Evolutionary conservation across 2,797 vertebrate species (phyloP).

Genomic region (Gobionotothen gibberifrons): DNA sequence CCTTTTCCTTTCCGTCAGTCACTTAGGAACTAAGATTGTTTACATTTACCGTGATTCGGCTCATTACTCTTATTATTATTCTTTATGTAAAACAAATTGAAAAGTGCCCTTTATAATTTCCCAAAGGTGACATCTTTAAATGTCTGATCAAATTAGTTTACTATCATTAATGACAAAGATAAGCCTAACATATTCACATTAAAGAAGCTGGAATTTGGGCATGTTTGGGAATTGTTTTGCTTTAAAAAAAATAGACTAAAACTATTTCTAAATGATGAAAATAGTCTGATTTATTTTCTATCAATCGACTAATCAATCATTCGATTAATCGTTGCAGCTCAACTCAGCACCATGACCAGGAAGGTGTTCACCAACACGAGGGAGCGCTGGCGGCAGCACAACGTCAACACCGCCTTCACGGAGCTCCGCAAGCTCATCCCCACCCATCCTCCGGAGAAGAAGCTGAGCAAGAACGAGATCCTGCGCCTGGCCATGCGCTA

Average conservation of each 20-base stretch:
- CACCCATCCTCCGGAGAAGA: conserved; percentile 97
- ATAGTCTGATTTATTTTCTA: background rate
- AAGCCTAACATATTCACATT: background rate
- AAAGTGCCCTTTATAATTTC: background rate
- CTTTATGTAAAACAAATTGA: background rate
- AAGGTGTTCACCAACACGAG: conserved; percentile 96
- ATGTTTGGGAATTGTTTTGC: background rate
- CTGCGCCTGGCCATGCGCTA: conserved; percentile 97
- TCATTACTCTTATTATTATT: background rate
- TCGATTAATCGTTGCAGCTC: conserved; percentile 3
- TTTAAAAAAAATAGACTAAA: background rate
- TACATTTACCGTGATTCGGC: background rate
- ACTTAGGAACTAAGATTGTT: conserved; percentile 18
- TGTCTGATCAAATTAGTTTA: background rate
- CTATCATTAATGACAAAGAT: background rate
- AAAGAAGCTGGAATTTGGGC: background rate
- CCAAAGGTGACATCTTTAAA: background rate
- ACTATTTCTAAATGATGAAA: background rate
- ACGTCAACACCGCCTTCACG: conserved; percentile 95
- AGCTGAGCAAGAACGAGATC: conserved; percentile 98
- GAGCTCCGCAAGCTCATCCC: conserved; percentile 97
- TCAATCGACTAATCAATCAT: background rate
- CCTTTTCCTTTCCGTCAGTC: background rate
- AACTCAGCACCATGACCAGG: conserved; percentile 88
- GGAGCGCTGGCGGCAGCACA: conserved; percentile 97